Evolutionary conservation across 2,888 invertebrate genomes (phyloP).

Genomic region (Xestia xanthographa): DNA sequence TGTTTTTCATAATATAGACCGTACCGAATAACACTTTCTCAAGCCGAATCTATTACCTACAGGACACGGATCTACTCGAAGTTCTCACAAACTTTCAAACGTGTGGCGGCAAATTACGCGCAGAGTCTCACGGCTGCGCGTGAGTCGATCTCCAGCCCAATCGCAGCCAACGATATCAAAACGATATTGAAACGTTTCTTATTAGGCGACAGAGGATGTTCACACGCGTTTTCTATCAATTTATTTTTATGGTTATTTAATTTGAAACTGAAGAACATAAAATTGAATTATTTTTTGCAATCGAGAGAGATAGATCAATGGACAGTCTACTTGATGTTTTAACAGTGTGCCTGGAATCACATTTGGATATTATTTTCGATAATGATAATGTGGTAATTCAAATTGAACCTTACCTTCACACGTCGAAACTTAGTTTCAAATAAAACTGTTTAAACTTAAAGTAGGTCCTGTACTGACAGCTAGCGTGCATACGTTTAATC

Average conservation of each 20-base stretch:
- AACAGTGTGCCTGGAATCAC: neutral
- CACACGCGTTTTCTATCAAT: slow-evolving; percentile 41
- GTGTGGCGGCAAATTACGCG: slow-evolving; percentile 67
- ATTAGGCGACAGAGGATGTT: slow-evolving; percentile 50
- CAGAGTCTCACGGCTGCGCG: slow-evolving; percentile 69
- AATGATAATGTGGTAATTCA: neutral
- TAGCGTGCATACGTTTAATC: neutral
- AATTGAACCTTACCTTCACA: neutral
- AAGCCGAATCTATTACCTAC: slow-evolving; percentile 38
- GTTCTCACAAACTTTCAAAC: slow-evolving; percentile 66
- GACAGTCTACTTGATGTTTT: neutral
- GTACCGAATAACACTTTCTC: slow-evolving; percentile 20
- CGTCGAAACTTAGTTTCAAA: no score
- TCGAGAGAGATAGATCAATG: neutral
- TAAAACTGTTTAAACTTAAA: neutral
- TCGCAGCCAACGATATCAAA: slow-evolving; percentile 61
- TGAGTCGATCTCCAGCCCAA: slow-evolving; percentile 75
- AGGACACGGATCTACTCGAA: slow-evolving; percentile 43
- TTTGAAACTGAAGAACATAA: neutral
- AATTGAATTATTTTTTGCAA: neutral
- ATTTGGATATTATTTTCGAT: neutral
- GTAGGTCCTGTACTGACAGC: neutral
- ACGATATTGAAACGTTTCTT: slow-evolving; percentile 64
- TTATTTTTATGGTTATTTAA: slow-evolving; percentile 19
- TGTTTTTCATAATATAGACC: neutral